A percentile compares a stretch with the other conserved stretches of the same genome.
These are phyloP conservation scores for Trissolcus brochymenae DNA, from an alignment of 2,888 invertebrate species.

Conservation along the genomic window DNA sequence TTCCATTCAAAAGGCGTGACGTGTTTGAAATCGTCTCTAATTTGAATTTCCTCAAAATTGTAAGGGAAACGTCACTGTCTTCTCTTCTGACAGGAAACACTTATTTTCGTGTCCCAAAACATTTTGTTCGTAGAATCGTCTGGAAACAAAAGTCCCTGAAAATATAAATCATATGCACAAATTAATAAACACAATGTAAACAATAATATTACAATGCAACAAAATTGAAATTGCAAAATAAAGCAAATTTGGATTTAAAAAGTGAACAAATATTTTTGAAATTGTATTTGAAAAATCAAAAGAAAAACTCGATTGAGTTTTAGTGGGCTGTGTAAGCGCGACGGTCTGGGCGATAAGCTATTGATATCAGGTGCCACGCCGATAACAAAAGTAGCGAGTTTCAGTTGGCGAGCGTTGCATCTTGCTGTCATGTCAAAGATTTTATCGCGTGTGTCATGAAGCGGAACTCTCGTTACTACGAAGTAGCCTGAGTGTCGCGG, in stretches of 20 bases:
- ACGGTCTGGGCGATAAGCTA: slow-evolving; percentile 60
- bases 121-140: background rate
- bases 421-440: slow-evolving; percentile 64
- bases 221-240: too few relatives aligned
- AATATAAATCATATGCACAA: too few relatives aligned
- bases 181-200: too few relatives aligned
- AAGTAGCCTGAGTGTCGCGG: slow-evolving; percentile 27
- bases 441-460: slow-evolving; percentile 52
- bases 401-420: slow-evolving; percentile 66
- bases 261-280: background rate
- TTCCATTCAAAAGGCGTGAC: background rate
- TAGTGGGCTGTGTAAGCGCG: background rate
- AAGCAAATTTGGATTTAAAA: background rate
- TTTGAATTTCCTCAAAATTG: slow-evolving; percentile 11
- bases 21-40: slow-evolving; percentile 1
- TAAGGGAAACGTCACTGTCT: slow-evolving; percentile 13
- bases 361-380: slow-evolving; percentile 67
- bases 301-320: slow-evolving; percentile 1
- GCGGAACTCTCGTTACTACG: slow-evolving; percentile 15
- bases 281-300: too few relatives aligned
- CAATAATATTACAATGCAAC: too few relatives aligned
- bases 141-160: too few relatives aligned
- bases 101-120: slow-evolving; percentile 2
- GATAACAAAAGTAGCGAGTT: slow-evolving; percentile 66
- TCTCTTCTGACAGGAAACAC: slow-evolving; percentile 30